Evolutionary conservation across 1,140 invertebrate genomes (phyloP), one percentile per base, ranked within the genome.

Genomic region (Dinoponera quadriceps): DNA sequence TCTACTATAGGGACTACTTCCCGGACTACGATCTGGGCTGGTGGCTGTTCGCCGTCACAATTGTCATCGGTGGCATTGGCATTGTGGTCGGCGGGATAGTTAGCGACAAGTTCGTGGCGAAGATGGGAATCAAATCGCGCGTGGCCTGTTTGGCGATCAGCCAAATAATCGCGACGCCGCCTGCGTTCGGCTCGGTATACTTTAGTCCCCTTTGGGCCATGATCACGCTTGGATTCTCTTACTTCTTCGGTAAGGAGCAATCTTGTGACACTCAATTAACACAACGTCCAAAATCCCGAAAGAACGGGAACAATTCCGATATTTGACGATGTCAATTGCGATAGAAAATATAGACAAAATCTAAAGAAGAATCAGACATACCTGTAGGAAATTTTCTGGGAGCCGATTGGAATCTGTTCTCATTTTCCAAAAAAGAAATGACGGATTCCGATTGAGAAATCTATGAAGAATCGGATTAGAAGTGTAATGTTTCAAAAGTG

Each of bases 91-190:
- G 98, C 1, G 98, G 98, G 13, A 95, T 98, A 54, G 95, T 98
- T 0, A 98, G 98, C 16, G 98, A 99, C 92, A 97, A 97, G 92
- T 96, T 98, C 82, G 98, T 98, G 0, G 97, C 97, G 22, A 97
- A 97, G 92, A 96, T 98, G 95, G 98, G 98, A 44, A 96, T 98
- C 7, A 95, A 96, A 84, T 98, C 98, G 0, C 95, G 98, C 88
- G 97, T 98, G 3, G 95, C 97, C 72, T 96, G 98, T 2, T 94
- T 99, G 38, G 97, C 97, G 2, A 93, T 97, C 3, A 98, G 97
- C 90, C 97, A 99, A 95, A 92, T 98, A 65, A 95, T 98, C 54
- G 97, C 98, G 5, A 98, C 98, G 4, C 96, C 98, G 1, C 97
- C 97, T 83, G 98, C 98, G 14, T 98, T 98, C 90, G 98, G 98